A percentile compares a stretch with the other conserved stretches of the same genome.
These are phyloP conservation scores for Poeciliopsis infans DNA, from an alignment of 2,797 vertebrate genomes.

Conservation along the genomic window DNA sequence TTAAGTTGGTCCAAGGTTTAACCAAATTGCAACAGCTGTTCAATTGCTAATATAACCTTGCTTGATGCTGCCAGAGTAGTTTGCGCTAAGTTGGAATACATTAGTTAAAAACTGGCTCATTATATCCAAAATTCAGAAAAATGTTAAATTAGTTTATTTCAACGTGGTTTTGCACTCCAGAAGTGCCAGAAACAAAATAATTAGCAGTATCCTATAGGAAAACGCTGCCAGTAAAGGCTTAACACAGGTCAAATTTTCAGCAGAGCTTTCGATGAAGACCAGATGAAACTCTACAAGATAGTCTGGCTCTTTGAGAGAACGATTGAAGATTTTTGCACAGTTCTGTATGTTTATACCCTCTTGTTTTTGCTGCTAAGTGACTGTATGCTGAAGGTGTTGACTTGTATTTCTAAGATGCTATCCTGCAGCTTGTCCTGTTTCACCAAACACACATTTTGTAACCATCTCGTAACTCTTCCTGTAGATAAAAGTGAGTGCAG, in stretches of 20 bases:
- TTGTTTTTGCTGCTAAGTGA: background rate
- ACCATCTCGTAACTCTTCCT: slow-evolving; percentile 37
- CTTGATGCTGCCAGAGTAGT: background rate
- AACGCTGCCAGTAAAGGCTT: background rate
- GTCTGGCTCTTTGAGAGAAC: background rate
- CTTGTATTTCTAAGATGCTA: slow-evolving; percentile 7
- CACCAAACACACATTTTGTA: slow-evolving; percentile 37
- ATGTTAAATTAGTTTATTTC: background rate
- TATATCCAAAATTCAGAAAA: background rate
- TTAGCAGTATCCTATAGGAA: background rate
- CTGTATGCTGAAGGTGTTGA: background rate
- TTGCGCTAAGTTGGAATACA: background rate
- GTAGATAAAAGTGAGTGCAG: slow-evolving; percentile 45
- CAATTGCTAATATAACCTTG: background rate
- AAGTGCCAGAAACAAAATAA: background rate
- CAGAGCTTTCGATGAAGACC: background rate
- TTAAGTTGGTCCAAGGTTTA: background rate
- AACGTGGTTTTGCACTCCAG: background rate
- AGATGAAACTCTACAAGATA: background rate
- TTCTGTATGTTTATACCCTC: background rate
- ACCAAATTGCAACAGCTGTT: background rate
- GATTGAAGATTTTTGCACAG: background rate
- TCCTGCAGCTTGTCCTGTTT: slow-evolving; percentile 10
- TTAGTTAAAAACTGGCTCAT: background rate
- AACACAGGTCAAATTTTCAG: background rate